Percentiles rank a stretch among this genome's conserved stretches.
phyloP scores from a whole-genome alignment of 1,140 invertebrate species.

The Lucilia sericata region DNA sequence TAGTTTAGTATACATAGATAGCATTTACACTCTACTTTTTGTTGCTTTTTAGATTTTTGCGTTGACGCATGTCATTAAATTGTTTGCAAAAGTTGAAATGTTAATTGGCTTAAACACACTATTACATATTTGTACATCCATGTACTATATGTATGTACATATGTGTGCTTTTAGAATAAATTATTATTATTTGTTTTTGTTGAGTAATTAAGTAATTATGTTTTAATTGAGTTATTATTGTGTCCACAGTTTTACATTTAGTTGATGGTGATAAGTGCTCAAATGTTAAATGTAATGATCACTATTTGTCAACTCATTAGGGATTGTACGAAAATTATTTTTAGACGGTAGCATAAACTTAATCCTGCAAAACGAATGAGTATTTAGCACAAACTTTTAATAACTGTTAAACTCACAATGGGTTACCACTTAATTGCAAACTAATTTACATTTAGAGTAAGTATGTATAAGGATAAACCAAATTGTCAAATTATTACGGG shows the following conservation, averaged over 20 bases:
- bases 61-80: conserved; percentile 37
- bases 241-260: background rate
- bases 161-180: background rate
- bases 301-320: background rate
- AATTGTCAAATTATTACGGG: too few species aligned
- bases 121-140: background rate
- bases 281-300: conserved; percentile 1
- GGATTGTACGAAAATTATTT: background rate
- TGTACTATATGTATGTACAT: background rate
- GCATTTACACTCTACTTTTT: background rate
- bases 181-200: background rate
- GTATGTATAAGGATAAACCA: too few species aligned
- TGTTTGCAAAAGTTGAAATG: conserved; percentile 43
- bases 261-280: conserved; percentile 29
- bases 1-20: background rate
- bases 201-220: conserved; percentile 41
- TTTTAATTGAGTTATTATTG: conserved; percentile 40
- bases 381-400: too few species aligned
- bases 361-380: too few species aligned
- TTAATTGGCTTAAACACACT: conserved; percentile 35
- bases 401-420: too few species aligned
- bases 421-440: too few species aligned
- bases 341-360: too few species aligned
- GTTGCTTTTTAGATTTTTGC: background rate
- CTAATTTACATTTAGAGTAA: too few species aligned